Base-by-base conservation (phyloP, 2,888 invertebrate species). In the Pilophorus perplexus region DNA sequence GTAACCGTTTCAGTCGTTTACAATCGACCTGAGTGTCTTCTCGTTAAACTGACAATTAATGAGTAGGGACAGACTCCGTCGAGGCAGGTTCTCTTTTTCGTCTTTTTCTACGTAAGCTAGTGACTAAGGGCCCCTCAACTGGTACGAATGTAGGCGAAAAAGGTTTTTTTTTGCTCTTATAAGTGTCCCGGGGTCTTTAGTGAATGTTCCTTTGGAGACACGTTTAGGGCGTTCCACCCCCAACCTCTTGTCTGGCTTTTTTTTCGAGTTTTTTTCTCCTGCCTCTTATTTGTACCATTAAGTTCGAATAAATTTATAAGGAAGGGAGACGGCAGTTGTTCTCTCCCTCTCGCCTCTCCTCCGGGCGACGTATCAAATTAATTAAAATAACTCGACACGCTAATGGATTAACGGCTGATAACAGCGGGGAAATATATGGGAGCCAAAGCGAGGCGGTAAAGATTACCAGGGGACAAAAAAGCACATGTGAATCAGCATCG, bases 21-120 rank as follows among this genome's bases (percentile, higher is more conserved):
- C n/a, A n/a, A n/a, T n/a, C n/a, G n/a, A n/a, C n/a, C n/a, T n/a
- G n/a, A n/a, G n/a, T n/a, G n/a, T n/a, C n/a, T n/a, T n/a, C 60
- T 60, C 60, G 60, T 60, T 60, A 42, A 60, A 60, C 28, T 42
- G 33, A 60, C 60, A 60, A 60, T 60, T 60, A 60, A 60, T 60
- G 60, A 44, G 60, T 25, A 37, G 12, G 16, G 27, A 60, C 16
- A 20, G 27, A 18, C 42, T 18, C 22, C 25, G 28, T 37, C 38
- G 16, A 33, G 6, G 10, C 37, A 12, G 28, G 27, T 22, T 4
- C 28, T 4, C 1, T 16, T 16, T 8, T 28, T 28, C 28, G 1
- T 46, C 25, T 46, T 44, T 18, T 1, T 20, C 12, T 23, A 4
- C 3, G 46, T n/a, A n/a, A n/a, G n/a, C n/a, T n/a, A n/a, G n/a